These are phyloP conservation scores for Trachops cirrhosus DNA, from an alignment of 2,797 vertebrate species.

Conservation along the genomic window DNA sequence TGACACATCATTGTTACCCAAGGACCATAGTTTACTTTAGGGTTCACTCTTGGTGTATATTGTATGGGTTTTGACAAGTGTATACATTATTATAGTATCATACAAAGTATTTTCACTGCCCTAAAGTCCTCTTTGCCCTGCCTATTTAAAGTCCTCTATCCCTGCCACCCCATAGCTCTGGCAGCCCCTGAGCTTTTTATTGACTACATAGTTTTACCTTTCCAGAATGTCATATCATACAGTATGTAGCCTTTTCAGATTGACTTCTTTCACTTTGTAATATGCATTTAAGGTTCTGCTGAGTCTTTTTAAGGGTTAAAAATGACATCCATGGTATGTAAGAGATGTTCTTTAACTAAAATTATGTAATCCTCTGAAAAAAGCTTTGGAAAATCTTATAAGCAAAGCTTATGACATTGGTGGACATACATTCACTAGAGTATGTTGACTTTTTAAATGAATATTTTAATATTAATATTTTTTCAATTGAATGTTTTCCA, in stretches of 20 bases:
- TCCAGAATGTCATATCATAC: background rate
- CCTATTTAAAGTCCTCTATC: background rate
- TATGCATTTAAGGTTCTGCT: background rate
- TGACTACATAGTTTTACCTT: background rate
- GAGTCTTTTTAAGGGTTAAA: background rate
- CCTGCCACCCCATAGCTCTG: background rate
- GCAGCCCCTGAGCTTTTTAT: background rate
- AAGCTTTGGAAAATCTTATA: background rate
- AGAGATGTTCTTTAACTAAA: constrained; percentile 12
- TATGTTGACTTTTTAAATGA: background rate
- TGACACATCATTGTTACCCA: background rate
- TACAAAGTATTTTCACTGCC: background rate
- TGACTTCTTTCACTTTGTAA: background rate
- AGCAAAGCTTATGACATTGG: background rate
- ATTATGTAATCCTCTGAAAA: background rate
- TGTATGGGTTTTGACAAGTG: background rate
- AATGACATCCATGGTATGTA: background rate
- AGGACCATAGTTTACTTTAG: background rate
- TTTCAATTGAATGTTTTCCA: background rate
- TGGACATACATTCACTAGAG: background rate
- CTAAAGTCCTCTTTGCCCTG: background rate
- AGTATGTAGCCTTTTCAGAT: background rate
- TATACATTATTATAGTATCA: background rate
- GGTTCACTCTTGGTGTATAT: background rate
- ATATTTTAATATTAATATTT: constrained; percentile 29